A percentile compares a stretch with the other conserved stretches of the same genome.
These are phyloP conservation scores for Drosophila sturtevanti DNA, from an alignment of 1,140 invertebrate species.

Conservation along the genomic window DNA sequence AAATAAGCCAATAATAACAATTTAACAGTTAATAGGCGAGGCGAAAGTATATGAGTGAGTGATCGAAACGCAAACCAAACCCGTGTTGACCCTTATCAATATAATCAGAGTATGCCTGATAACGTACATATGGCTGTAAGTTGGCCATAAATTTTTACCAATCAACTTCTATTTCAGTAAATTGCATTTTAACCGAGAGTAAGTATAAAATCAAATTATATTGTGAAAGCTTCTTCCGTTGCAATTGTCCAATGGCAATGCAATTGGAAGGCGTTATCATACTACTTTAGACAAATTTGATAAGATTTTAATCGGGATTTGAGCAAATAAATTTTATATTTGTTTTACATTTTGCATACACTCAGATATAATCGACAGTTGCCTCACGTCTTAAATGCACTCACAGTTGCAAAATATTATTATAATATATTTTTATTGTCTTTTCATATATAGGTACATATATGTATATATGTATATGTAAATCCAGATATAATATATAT, in stretches of 20 bases:
- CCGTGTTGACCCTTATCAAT: conserved; percentile 56
- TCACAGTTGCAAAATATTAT: conserved; percentile 38
- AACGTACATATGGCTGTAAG: conserved; percentile 45
- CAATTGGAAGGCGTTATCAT: conserved; percentile 1
- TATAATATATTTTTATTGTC: conserved; percentile 14
- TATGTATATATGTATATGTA: not conserved
- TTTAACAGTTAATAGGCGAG: conserved; percentile 52
- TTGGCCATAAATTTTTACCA: conserved; percentile 33
- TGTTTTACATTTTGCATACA: not conserved
- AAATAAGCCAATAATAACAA: conserved; percentile 74
- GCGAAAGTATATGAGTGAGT: not conserved
- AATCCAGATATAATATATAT: not conserved
- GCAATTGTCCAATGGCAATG: not conserved
- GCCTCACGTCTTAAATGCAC: conserved; percentile 22
- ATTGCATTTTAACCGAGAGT: conserved; percentile 6
- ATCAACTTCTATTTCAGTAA: conserved; percentile 23
- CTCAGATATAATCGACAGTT: not conserved
- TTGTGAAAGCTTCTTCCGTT: not conserved
- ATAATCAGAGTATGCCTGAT: conserved; percentile 65
- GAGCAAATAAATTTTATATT: not conserved
- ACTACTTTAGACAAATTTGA: not conserved
- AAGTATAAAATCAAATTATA: conserved; percentile 2
- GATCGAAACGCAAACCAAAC: conserved; percentile 27
- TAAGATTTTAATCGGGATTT: not conserved
- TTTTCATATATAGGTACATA: conserved; percentile 11